Evolutionary conservation across 2,113 vertebrate genomes (phyloP).

Genomic region (Azemiops feae): DNA sequence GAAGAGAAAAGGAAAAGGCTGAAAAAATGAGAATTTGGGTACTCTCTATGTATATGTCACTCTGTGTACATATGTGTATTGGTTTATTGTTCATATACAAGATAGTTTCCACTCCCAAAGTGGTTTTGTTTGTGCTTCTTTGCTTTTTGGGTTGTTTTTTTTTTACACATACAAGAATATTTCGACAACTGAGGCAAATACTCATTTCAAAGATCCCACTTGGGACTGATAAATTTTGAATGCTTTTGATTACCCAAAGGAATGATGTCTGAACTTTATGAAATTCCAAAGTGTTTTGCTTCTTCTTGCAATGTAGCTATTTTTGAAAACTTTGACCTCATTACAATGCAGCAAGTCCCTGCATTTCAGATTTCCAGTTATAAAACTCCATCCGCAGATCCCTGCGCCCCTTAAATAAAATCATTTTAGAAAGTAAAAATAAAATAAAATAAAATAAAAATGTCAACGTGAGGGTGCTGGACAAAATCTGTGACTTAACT

Average conservation of each 20-base stretch:
- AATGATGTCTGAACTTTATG: conserved; percentile 50
- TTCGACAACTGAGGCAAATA: conserved; percentile 44
- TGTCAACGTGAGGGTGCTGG: background rate
- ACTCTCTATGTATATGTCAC: conserved; percentile 17
- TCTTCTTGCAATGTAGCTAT: conserved; percentile 56
- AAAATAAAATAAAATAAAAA: background rate
- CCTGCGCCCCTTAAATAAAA: background rate
- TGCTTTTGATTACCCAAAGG: conserved; percentile 43
- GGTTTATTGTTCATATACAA: conserved; percentile 36
- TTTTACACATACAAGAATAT: conserved; percentile 48
- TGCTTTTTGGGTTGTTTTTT: background rate
- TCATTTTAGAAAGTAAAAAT: too few species aligned
- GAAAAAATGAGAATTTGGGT: background rate
- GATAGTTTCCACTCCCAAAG: conserved; percentile 38
- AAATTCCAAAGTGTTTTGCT: conserved; percentile 36
- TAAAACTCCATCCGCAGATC: conserved; percentile 29
- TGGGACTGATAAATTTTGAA: conserved; percentile 54
- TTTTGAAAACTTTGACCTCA: conserved; percentile 53
- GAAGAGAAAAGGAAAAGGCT: conserved; percentile 20
- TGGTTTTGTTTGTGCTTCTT: background rate
- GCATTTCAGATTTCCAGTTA: conserved; percentile 32
- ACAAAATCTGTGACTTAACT: conserved; percentile 30
- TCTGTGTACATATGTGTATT: background rate
- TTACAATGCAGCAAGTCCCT: conserved; percentile 27
- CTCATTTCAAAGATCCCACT: conserved; percentile 46